Evolutionary conservation across 2,113 vertebrate species (phyloP), one percentile per base, ranked within the genome.

Genomic region (Callionymus lyra): DNA sequence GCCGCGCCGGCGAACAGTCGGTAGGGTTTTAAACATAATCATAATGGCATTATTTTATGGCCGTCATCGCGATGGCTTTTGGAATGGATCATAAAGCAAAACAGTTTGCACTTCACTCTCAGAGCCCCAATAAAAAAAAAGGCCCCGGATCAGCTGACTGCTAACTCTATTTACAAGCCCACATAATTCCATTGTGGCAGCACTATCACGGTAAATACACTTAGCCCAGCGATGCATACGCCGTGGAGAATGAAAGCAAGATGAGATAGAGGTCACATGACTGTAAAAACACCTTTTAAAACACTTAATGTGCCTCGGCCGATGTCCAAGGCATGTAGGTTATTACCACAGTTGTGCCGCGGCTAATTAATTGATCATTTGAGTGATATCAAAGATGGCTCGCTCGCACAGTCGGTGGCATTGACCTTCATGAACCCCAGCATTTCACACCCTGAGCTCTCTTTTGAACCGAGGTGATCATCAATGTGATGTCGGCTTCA

Each of bases 11-110:
- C 90, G 88, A 91, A 87, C 89, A 89, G 88, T 89, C 89, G 89
- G 88, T 89, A 89, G 87, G 88, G 86, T 87, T 91, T 79, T 72
- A 90, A 88, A 89, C 72, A 72, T 47, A 74, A 57, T 85, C 81
- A 87, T 92, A 90, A 94, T 96, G 89, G 87, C 84, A 87, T 86
- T 89, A 87, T 88, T 96, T 91, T 90, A 94, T 87, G 85, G 86
- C 83, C 84, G 76, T 87, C 86, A 88, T 88, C 92, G 89, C 87
- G 87, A 90, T 91, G 85, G 87, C 80, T 88, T 79, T 91, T 91
- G 86, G 87, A 87, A 90, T 86, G 83, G 87, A 82, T 84, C 87
- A 86, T 94, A 93, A 95, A 94, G 83, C 87, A 90, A 85, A 90
- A 83, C 86, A 67, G 87, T 86, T 83, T 70, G 88, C 86, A 63